A percentile compares a stretch with the other conserved stretches of the same genome.
Conservation (phyloP, 2,797 vertebrate genomes). For the Erithacus rubecula region DNA sequence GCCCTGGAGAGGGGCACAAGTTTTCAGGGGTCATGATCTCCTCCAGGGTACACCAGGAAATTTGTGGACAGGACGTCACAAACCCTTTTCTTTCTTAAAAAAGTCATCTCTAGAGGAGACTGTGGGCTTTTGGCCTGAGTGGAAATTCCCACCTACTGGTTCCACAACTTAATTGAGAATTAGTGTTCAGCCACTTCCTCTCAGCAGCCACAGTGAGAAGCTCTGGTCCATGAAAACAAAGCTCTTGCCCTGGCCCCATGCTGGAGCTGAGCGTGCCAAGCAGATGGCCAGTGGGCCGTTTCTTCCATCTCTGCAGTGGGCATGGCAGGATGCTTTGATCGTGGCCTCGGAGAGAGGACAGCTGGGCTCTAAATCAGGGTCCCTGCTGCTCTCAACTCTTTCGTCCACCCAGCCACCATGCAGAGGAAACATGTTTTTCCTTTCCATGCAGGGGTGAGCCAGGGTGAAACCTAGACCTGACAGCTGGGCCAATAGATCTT, state of each 20-base stretch:
- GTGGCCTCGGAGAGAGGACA: slow-evolving; percentile 27
- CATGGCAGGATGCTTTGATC: slow-evolving; percentile 35
- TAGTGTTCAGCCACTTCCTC: slow-evolving; percentile 56
- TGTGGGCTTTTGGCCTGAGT: background rate
- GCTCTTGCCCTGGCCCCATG: slow-evolving; percentile 35
- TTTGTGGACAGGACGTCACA: background rate
- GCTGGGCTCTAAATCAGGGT: slow-evolving; percentile 51
- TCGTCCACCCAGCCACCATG: background rate
- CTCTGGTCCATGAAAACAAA: slow-evolving; percentile 66
- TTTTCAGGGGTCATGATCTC: background rate
- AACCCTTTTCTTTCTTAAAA: background rate
- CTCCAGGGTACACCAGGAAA: background rate
- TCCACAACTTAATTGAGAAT: slow-evolving; percentile 58
- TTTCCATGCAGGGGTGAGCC: slow-evolving; percentile 18
- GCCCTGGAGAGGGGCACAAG: background rate
- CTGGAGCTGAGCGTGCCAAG: slow-evolving; percentile 52
- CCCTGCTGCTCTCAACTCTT: slow-evolving; percentile 49
- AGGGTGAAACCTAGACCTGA: slow-evolving; percentile 43
- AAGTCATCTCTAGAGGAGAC: background rate
- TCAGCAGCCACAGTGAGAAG: slow-evolving; percentile 41
- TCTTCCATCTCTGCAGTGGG: slow-evolving; percentile 45
- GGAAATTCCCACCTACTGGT: slow-evolving; percentile 51
- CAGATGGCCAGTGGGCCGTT: slow-evolving; percentile 46
- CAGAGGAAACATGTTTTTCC: slow-evolving; percentile 39
- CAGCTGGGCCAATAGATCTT: background rate